Percentiles rank a stretch among this genome's conserved stretches.
phyloP scores from a whole-genome alignment of 2,888 invertebrate species.

The Cephus runcator region DNA sequence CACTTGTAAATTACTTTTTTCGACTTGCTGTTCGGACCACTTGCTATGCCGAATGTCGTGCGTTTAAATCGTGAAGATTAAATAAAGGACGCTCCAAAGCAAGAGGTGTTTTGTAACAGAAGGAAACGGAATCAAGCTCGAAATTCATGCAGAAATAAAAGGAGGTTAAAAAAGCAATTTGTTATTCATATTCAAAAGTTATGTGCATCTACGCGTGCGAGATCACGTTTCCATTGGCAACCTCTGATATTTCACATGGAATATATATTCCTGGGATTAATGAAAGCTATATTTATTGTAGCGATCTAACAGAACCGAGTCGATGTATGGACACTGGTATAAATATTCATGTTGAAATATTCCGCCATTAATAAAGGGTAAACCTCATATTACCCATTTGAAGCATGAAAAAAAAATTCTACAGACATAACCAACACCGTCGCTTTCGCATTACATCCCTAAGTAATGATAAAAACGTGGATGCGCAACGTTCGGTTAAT shows the following conservation, averaged over 20 bases:
- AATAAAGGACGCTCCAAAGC: not conserved
- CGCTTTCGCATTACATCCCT: not conserved
- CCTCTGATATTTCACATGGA: not conserved
- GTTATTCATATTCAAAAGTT: not conserved
- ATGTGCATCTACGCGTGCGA: not conserved
- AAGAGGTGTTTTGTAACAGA: not conserved
- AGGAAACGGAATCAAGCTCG: not conserved
- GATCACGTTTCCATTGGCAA: not conserved
- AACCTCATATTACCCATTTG: not conserved
- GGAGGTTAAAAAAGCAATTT: not conserved
- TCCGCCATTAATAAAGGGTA: not conserved
- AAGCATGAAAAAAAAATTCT: not conserved
- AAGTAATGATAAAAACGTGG: not conserved
- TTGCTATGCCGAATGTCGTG: not conserved
- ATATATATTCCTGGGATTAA: constrained; percentile 12
- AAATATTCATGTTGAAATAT: not conserved
- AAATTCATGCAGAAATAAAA: not conserved
- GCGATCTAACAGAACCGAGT: not conserved
- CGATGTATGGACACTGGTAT: not conserved
- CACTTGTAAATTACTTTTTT: not conserved
- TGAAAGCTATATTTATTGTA: constrained; percentile 15
- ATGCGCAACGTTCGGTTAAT: not conserved
- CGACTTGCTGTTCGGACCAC: not conserved
- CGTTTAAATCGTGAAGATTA: not conserved
- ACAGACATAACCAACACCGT: not conserved